These are phyloP conservation scores for Cryptomyrus ogoouensis DNA, from an alignment of 2,113 vertebrate genomes.

Conservation along the genomic window DNA sequence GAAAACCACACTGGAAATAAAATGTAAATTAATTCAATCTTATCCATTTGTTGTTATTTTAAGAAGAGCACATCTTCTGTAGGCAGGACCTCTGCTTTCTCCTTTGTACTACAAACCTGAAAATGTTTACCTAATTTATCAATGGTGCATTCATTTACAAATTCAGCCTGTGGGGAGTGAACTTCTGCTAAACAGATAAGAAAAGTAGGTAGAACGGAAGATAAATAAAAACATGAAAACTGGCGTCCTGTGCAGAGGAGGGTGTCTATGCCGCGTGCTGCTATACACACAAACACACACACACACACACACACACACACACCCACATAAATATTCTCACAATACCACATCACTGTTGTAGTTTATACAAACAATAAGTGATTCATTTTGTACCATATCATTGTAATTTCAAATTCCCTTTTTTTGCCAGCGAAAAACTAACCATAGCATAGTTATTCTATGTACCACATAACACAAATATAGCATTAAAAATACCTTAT, in stretches of 20 bases:
- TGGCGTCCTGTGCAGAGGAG: background rate
- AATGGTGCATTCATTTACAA: constrained; percentile 24
- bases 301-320: constrained; percentile 13
- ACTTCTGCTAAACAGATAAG: background rate
- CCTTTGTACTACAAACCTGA: background rate
- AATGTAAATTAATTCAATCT: constrained; percentile 14
- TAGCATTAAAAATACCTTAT: background rate
- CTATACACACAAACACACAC: constrained; percentile 10
- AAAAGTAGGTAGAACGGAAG: background rate
- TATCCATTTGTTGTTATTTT: constrained; percentile 5
- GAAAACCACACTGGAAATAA: constrained; percentile 8
- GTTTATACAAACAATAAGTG: background rate
- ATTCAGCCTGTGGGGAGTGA: constrained; percentile 2
- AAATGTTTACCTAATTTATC: constrained; percentile 14
- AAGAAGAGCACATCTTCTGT: constrained; percentile 18
- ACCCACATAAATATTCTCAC: background rate
- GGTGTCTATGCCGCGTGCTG: background rate
- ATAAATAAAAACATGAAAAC: background rate
- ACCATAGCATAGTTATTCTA: background rate
- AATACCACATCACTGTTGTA: background rate
- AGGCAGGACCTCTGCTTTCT: constrained; percentile 11
- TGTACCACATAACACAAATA: background rate
- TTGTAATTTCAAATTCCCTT: background rate
- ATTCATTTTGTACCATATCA: background rate
- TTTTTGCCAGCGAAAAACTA: background rate